These are phyloP conservation scores for Sminthopsis crassicaudata DNA, from an alignment of 2,113 vertebrate species.

Conservation along the genomic window DNA sequence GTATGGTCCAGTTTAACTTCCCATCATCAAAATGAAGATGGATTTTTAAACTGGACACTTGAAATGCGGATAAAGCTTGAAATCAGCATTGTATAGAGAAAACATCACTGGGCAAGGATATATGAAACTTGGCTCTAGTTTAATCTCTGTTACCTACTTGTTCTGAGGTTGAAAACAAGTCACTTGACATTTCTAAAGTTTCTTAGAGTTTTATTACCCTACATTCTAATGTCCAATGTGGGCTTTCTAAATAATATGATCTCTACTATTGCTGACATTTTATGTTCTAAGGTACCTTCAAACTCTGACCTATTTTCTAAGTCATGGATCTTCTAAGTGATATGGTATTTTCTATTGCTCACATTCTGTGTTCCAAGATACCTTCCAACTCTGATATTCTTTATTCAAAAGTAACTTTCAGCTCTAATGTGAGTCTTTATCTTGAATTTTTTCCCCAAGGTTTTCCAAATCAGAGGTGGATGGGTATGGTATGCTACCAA, in stretches of 20 bases:
- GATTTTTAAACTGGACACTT: conserved; percentile 11
- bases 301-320: neutral
- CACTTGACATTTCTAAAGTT: neutral
- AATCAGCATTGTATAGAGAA: neutral
- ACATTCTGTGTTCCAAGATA: neutral
- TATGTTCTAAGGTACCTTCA: neutral
- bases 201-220: neutral
- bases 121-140: neutral
- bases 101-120: neutral
- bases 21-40: neutral
- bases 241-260: neutral
- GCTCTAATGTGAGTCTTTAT: neutral
- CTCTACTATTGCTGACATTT: neutral
- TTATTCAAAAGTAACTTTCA: neutral
- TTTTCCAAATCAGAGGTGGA: neutral
- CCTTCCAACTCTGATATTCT: neutral
- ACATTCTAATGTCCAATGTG: neutral
- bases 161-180: neutral
- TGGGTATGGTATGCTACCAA: fast-evolving
- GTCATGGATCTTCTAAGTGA: neutral
- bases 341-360: neutral
- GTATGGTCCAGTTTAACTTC: neutral
- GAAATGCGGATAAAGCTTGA: fast-evolving
- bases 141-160: neutral
- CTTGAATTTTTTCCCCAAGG: neutral